Evolutionary conservation across 2,888 invertebrate genomes (phyloP).

Genomic region (Gryllus longicercus): DNA sequence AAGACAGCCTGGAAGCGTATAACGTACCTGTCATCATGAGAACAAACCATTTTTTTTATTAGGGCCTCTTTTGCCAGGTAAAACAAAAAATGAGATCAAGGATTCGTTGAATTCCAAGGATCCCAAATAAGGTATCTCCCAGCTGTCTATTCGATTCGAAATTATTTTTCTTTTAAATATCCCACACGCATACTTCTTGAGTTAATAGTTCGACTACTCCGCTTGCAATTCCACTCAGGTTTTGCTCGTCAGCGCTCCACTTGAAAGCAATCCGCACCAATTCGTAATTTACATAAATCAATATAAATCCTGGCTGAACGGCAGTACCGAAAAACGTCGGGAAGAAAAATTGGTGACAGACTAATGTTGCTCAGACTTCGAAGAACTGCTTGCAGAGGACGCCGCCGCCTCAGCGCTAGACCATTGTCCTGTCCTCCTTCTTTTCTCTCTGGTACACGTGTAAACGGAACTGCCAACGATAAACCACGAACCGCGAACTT

Average conservation of each 20-base stretch:
- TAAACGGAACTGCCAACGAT: too few relatives aligned
- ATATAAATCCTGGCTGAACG: neutral
- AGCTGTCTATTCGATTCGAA: neutral
- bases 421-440: too few relatives aligned
- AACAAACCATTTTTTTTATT: too few relatives aligned
- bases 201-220: neutral
- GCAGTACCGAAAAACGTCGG: neutral
- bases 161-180: neutral
- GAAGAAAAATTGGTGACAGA: neutral
- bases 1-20: too few relatives aligned
- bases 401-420: too few relatives aligned
- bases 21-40: too few relatives aligned
- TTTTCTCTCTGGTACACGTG: too few relatives aligned
- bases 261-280: neutral
- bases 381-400: too few relatives aligned
- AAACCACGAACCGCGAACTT: too few relatives aligned
- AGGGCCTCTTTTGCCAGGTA: too few relatives aligned
- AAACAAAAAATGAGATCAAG: neutral
- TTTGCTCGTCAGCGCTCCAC: neutral
- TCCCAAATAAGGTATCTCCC: neutral
- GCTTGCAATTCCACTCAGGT: neutral
- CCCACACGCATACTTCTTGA: neutral
- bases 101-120: neutral
- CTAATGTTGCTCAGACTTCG: neutral
- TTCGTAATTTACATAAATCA: neutral